These are phyloP conservation scores for Amiota minor DNA, from an alignment of 2,888 invertebrate genomes.

Conservation along the genomic window DNA sequence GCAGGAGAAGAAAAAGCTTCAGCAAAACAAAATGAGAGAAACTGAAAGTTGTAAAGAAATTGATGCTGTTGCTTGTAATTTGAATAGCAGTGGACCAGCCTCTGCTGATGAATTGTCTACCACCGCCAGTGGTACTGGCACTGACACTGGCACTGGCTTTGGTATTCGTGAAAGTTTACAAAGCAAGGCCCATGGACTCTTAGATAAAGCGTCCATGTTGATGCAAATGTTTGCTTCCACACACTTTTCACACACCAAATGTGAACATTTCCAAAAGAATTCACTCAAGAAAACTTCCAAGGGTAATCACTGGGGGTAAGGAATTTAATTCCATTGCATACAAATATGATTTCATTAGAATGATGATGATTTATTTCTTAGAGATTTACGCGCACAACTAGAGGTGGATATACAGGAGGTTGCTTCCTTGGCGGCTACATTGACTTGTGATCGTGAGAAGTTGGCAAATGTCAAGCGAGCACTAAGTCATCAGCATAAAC, in stretches of 20 bases:
- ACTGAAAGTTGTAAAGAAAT: not conserved
- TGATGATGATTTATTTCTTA: slow-evolving; percentile 76
- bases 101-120: not conserved
- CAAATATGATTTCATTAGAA: not conserved
- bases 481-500: slow-evolving; percentile 72
- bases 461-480: slow-evolving; percentile 64
- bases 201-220: slow-evolving; percentile 90
- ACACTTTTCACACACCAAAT: slow-evolving; percentile 92
- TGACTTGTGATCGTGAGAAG: slow-evolving; percentile 69
- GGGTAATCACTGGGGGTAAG: slow-evolving; percentile 91
- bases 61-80: not conserved
- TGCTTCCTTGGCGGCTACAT: slow-evolving; percentile 67
- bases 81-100: not conserved
- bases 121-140: not conserved
- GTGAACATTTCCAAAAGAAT: slow-evolving; percentile 80
- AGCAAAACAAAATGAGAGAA: not conserved
- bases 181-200: slow-evolving; percentile 75
- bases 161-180: slow-evolving; percentile 62
- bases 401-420: slow-evolving; percentile 78
- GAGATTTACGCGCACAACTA: slow-evolving; percentile 92
- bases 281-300: slow-evolving; percentile 87
- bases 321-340: slow-evolving; percentile 21
- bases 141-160: too few relatives aligned
- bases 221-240: slow-evolving; percentile 94
- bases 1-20: not conserved